Evolutionary conservation across 2,888 invertebrate genomes (phyloP).

Genomic region (Xylota sylvarum): DNA sequence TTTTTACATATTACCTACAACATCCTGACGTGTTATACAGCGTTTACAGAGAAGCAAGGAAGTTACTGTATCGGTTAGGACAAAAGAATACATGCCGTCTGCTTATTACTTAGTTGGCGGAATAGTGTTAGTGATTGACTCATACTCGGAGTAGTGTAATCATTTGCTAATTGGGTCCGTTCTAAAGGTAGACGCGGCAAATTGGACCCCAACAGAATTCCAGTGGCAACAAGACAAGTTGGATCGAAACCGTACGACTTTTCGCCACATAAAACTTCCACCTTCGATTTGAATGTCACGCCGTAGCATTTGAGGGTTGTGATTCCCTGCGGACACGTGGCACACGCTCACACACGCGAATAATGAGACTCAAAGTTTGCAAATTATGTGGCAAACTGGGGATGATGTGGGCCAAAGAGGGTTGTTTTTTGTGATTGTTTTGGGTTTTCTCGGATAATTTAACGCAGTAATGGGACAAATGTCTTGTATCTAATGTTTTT

Average conservation of each 20-base stretch:
- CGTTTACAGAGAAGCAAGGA: conserved; percentile 27
- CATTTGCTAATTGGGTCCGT: conserved; percentile 59
- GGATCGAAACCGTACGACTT: conserved; percentile 27
- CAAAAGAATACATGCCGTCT: conserved; percentile 34
- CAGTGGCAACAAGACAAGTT: neutral
- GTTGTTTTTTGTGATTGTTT: conserved; percentile 19
- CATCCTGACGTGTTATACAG: conserved; percentile 46
- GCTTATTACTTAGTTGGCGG: conserved; percentile 5
- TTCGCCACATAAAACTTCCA: conserved; percentile 60
- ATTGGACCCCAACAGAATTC: conserved; percentile 5
- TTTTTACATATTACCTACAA: conserved; percentile 50
- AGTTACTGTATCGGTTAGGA: neutral
- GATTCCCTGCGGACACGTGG: conserved; percentile 45
- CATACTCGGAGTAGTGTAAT: conserved; percentile 45
- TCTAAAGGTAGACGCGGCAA: conserved; percentile 26
- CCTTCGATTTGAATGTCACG: conserved; percentile 62
- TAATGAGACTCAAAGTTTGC: conserved; percentile 56
- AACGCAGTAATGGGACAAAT: conserved; percentile 72
- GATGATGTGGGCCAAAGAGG: conserved; percentile 15
- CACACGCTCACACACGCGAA: conserved; percentile 51
- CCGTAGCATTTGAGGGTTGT: conserved; percentile 32
- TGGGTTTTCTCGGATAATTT: conserved; percentile 69
- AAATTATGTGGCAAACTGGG: conserved; percentile 43
- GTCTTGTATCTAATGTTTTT: conserved; percentile 36
- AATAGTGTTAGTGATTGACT: conserved; percentile 38